Evolutionary conservation across 1,140 invertebrate genomes (phyloP).

Genomic region (Solenopsis invicta): DNA sequence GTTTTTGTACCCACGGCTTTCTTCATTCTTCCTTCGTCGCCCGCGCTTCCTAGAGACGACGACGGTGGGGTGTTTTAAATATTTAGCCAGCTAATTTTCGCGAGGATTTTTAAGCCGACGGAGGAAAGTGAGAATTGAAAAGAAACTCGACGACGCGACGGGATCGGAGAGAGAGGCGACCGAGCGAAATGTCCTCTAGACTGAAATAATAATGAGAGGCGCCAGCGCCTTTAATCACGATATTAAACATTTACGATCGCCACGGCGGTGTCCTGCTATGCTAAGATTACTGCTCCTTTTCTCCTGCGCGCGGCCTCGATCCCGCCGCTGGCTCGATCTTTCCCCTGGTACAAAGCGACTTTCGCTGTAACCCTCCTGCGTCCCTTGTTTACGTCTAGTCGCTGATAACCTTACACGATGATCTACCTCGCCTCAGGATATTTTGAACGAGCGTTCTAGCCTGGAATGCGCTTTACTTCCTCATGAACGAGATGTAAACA

Average conservation of each 20-base stretch:
- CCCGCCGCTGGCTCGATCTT: conserved; percentile 75
- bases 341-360: conserved; percentile 68
- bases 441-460: not conserved
- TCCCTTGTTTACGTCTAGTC: conserved; percentile 73
- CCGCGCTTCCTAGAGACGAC: conserved; percentile 56
- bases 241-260: conserved; percentile 87
- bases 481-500: conserved; percentile 26
- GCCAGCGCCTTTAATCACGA: conserved; percentile 86
- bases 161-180: conserved; percentile 55
- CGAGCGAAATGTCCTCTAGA: conserved; percentile 84
- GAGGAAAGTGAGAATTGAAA: conserved; percentile 84
- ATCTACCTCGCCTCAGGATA: conserved; percentile 52
- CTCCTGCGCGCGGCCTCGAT: conserved; percentile 75
- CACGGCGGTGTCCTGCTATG: conserved; percentile 73
- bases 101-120: conserved; percentile 83
- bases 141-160: conserved; percentile 80
- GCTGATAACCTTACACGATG: conserved; percentile 71
- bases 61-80: conserved; percentile 81
- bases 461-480: conserved; percentile 30
- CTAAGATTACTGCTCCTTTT: conserved; percentile 65
- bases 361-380: conserved; percentile 36
- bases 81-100: conserved; percentile 86
- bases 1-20: conserved; percentile 77
- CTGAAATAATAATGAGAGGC: conserved; percentile 87
- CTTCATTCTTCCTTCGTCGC: conserved; percentile 57